phyloP scores from a whole-genome alignment of 2,888 invertebrate genomes.

The Rhopalosiphum nymphaeae region DNA sequence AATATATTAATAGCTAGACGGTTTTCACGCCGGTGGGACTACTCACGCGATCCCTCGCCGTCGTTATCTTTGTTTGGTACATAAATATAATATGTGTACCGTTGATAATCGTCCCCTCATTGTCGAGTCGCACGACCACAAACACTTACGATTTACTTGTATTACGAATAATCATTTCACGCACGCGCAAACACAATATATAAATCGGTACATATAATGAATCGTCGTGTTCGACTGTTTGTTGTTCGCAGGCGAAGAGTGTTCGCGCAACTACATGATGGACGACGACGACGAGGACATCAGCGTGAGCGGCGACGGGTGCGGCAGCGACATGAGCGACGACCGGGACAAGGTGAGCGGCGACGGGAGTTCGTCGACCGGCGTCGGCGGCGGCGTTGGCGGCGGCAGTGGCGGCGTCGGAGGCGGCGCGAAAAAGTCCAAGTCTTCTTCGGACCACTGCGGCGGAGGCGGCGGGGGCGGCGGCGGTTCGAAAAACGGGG shows the following conservation, averaged over 20 bases:
- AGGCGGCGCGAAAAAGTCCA: slow-evolving; percentile 68
- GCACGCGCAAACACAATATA: no score
- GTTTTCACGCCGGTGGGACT: no score
- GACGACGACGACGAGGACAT: slow-evolving; percentile 67
- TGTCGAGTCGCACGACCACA: no score
- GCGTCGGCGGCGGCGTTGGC: slow-evolving; percentile 72
- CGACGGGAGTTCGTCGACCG: slow-evolving; percentile 71
- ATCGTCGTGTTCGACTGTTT: background rate
- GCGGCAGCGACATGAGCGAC: slow-evolving; percentile 76
- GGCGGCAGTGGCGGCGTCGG: slow-evolving; percentile 72
- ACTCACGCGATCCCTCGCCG: no score
- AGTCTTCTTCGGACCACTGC: slow-evolving; percentile 66
- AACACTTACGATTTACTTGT: no score
- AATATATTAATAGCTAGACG: background rate
- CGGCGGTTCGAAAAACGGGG: slow-evolving; percentile 68
- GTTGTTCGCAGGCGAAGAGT: slow-evolving; percentile 58
- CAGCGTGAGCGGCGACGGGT: slow-evolving; percentile 75
- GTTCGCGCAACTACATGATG: slow-evolving; percentile 64
- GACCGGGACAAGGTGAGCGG: slow-evolving; percentile 73
- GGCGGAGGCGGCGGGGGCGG: slow-evolving; percentile 72
- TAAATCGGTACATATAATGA: no score
- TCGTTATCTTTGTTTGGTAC: no score
- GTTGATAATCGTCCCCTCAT: no score
- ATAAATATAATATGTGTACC: no score
- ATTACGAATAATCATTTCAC: no score